These are phyloP conservation scores for Rhynchotus rufescens DNA, from an alignment of 2,797 vertebrate genomes.

Conservation along the genomic window DNA sequence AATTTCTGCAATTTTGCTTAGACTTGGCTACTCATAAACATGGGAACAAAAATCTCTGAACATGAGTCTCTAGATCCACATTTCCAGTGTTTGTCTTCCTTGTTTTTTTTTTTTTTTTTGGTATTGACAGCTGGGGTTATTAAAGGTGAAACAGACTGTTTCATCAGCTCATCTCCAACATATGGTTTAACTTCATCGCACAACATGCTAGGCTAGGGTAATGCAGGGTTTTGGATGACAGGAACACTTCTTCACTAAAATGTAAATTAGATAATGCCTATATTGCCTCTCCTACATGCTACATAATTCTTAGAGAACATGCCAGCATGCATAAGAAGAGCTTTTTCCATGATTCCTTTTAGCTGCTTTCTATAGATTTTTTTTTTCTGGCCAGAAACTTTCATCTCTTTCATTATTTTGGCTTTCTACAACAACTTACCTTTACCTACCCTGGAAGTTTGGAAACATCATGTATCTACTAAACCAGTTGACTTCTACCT, in stretches of 20 bases:
- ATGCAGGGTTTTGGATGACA: background rate
- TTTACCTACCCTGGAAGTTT: background rate
- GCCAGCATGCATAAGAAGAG: background rate
- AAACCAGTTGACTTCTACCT: background rate
- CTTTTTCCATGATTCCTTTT: background rate
- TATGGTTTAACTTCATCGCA: background rate
- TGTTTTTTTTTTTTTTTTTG: background rate
- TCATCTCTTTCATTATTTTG: background rate
- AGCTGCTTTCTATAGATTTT: background rate
- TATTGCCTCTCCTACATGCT: background rate
- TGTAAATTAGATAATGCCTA: background rate
- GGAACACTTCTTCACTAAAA: background rate
- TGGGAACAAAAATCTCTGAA: background rate
- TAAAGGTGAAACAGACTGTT: background rate
- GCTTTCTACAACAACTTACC: background rate
- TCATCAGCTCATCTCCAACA: background rate
- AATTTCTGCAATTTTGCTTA: background rate
- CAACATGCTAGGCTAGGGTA: background rate
- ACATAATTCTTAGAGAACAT: background rate
- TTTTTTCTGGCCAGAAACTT: background rate
- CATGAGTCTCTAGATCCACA: background rate
- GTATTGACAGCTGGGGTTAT: background rate
- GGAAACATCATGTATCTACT: background rate
- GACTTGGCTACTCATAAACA: background rate
- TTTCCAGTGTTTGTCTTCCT: background rate